Evolutionary conservation across 2,888 invertebrate species (phyloP), one percentile per base, ranked within the genome.

Genomic region (Standfussiana lucernea): DNA sequence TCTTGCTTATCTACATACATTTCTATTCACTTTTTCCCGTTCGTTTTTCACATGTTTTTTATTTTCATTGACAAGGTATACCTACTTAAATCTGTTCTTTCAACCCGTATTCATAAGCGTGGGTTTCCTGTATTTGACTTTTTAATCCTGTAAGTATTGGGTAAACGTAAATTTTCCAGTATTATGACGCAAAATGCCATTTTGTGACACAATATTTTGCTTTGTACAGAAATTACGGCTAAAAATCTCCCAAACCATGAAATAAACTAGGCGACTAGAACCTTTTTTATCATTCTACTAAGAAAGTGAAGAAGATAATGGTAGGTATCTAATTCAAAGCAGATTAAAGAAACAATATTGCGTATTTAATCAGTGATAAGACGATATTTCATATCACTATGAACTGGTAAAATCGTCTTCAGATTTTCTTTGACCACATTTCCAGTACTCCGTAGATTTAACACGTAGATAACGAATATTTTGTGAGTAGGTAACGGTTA

Each of bases 1-100:
- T 24, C 4, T 35, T 69, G 42, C 28, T 15, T 69, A 83, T 83
- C 59, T 66, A 35, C 79, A 83, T 79, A 71, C 42, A 83, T 83
- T 62, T 83, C 40, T 71, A 79, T 78, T 83, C 67, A 72, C 56
- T 71, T 84, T 79, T 80, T 72, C 56, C 70, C 67, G 79, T 83
- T 80, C 37, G 56, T 37, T 72, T 76, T 83, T 62, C 66, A 70
- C 18, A 35, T 18, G 21, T 15, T 69, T 75, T 35, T 70, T n/a
- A n/a, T 64, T 72, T 82, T 66, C 37, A 18, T 61, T 83, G 42
- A 59, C 56, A 28, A 24, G 4, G 21, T 40, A 28, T 56, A 50
- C 5, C 7, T 37, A 37, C 21, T 47, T 45, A 53, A 61, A 66
- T 66, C 11, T 50, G 56, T 18, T 72, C 15, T 24, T 50, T 50